Evolutionary conservation across 2,888 invertebrate species (phyloP).

Genomic region (Harpalus rufipes): DNA sequence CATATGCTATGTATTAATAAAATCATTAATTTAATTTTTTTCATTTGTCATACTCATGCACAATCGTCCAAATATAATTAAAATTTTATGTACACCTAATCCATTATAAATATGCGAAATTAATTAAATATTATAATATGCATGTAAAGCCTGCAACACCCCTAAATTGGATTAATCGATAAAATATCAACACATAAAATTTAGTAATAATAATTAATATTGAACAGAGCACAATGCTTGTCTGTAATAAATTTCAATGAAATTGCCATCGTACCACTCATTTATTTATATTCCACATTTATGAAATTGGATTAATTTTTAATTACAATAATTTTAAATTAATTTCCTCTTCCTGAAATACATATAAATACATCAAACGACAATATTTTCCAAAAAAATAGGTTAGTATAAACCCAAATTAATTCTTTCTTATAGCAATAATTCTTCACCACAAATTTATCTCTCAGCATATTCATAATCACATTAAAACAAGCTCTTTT

Average conservation of each 20-base stretch:
- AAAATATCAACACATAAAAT: not conserved
- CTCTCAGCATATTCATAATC: not conserved
- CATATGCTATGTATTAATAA: not conserved
- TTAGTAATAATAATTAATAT: slow-evolving; percentile 10
- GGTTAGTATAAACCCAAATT: too few relatives aligned
- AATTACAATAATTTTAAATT: not conserved
- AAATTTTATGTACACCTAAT: slow-evolving; percentile 6
- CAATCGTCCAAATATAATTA: slow-evolving; percentile 5
- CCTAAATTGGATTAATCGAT: slow-evolving; percentile 20
- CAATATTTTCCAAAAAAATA: not conserved
- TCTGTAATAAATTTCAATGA: not conserved
- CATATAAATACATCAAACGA: not conserved
- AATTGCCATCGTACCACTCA: not conserved
- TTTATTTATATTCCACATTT: not conserved
- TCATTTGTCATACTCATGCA: not conserved
- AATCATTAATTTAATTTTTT: not conserved
- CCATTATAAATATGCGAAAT: slow-evolving; percentile 12
- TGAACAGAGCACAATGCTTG: slow-evolving; percentile 11
- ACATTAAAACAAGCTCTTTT: not conserved
- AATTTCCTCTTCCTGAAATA: not conserved
- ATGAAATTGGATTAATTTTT: not conserved
- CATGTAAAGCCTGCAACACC: not conserved
- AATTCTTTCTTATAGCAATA: not conserved
- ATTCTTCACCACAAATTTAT: not conserved
- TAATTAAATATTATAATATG: slow-evolving; percentile 20